Conservation (phyloP, 2,888 invertebrate species). For the Melipona bicolor region DNA sequence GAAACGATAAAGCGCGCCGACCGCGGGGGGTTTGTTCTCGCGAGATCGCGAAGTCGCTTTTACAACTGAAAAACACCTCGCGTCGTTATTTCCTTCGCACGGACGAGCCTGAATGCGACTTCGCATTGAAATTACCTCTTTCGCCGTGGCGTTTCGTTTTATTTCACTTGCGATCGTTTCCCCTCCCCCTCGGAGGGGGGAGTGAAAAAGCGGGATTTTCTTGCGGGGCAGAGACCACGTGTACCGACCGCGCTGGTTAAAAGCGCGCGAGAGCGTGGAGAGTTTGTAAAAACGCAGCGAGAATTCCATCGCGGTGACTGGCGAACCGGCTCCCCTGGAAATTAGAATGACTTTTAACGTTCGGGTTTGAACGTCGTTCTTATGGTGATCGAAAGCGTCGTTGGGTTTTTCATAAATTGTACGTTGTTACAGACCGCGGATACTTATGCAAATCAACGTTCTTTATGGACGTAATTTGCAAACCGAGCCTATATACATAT, state of each 20-base stretch:
- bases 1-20: conserved; percentile 10
- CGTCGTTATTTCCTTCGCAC: background rate
- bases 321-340: background rate
- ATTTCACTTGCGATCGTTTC: conserved; percentile 11
- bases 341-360: conserved; percentile 42
- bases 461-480: background rate
- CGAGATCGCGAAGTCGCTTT: background rate
- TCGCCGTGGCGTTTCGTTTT: background rate
- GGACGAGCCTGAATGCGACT: conserved; percentile 14
- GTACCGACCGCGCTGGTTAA: conserved; percentile 4
- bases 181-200: too few relatives aligned
- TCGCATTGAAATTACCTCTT: background rate
- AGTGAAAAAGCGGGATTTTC: too few relatives aligned
- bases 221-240: too few relatives aligned
- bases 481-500: background rate
- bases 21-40: background rate
- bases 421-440: background rate
- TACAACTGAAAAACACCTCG: too few relatives aligned
- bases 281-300: conserved; percentile 24
- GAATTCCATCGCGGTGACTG: conserved; percentile 40
- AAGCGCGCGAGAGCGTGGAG: background rate
- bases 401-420: background rate
- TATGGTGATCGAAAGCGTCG: background rate
- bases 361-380: background rate
- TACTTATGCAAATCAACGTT: background rate